These are phyloP conservation scores for Peromyscus maniculatus DNA, from an alignment of 2,113 vertebrate species.

Conservation along the genomic window DNA sequence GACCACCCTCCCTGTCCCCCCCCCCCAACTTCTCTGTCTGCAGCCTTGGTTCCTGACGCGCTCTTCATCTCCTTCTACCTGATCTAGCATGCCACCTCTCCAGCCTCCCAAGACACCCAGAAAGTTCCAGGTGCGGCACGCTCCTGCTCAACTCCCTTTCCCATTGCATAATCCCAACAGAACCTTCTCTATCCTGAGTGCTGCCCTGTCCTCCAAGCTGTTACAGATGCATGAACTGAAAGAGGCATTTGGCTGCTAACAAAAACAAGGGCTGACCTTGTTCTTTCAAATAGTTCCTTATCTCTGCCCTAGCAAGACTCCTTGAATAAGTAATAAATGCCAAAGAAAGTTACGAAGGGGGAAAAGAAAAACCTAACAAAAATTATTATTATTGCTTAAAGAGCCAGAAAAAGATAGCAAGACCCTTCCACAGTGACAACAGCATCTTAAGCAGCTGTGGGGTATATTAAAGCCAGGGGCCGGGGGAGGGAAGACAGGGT, in stretches of 20 bases:
- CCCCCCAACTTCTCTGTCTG: neutral
- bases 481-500: constrained; percentile 90
- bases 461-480: constrained; percentile 84
- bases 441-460: constrained; percentile 88
- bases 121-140: too few relatives aligned
- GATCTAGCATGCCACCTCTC: neutral
- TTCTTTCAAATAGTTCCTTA: constrained; percentile 68
- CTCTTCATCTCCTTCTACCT: neutral
- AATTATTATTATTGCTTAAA: constrained; percentile 72
- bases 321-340: constrained; percentile 81
- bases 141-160: neutral
- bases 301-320: constrained; percentile 77
- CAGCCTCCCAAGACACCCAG: neutral
- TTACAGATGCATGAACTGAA: constrained; percentile 42
- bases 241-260: constrained; percentile 52
- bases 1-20: neutral
- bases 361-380: neutral
- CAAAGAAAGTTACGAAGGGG: constrained; percentile 67
- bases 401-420: constrained; percentile 64
- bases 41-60: neutral
- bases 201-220: neutral
- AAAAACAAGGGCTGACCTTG: constrained; percentile 76
- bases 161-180: neutral
- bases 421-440: constrained; percentile 83
- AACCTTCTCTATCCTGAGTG: neutral